Base-by-base conservation (phyloP, 1,140 invertebrate genomes). In the Psilanteris sp. region DNA sequence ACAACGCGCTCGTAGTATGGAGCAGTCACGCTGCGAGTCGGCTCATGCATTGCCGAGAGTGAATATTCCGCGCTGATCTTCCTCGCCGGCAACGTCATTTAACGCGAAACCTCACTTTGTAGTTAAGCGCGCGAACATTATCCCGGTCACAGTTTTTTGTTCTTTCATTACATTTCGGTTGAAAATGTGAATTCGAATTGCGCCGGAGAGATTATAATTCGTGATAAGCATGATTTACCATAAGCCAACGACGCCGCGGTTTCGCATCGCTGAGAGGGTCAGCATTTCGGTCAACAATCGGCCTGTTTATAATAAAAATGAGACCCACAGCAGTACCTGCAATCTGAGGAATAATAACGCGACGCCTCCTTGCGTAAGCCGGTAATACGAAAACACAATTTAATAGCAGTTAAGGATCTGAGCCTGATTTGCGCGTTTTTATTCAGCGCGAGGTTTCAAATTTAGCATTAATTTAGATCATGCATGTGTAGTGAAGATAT, bases 171-270 rank as follows among this genome's bases (percentile, higher is more conserved):
- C 18, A 20, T 20, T 5, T 3, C 5, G 18, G 5, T 20, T 20
- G 5, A 20, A 5, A 20, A 20, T 20, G 18, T 20, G 18, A 20
- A 20, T n/a, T n/a, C n/a, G n/a, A n/a, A n/a, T n/a, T n/a, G n/a
- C n/a, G n/a, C n/a, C n/a, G n/a, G n/a, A n/a, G n/a, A n/a, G n/a
- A n/a, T n/a, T n/a, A n/a, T n/a, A n/a, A n/a, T n/a, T n/a, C n/a
- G n/a, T n/a, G n/a, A n/a, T n/a, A n/a, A n/a, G n/a, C 13, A 88
- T 87, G 86, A 87, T 89, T 78, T 89, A 89, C 52, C 87, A 89
- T 32, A 89, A 89, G 29, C 87, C 87, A 4, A 89, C 87, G 31
- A 82, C 83, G 14, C 87, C 87, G 39, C 84, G 87, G 11, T 89
- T 89, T 55, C 82, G 87, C 7, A 89, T 88, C 43, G 86, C 87